These are phyloP conservation scores for Ommatoiulus sabulosus DNA, from an alignment of 2,888 invertebrate species.

Conservation along the genomic window DNA sequence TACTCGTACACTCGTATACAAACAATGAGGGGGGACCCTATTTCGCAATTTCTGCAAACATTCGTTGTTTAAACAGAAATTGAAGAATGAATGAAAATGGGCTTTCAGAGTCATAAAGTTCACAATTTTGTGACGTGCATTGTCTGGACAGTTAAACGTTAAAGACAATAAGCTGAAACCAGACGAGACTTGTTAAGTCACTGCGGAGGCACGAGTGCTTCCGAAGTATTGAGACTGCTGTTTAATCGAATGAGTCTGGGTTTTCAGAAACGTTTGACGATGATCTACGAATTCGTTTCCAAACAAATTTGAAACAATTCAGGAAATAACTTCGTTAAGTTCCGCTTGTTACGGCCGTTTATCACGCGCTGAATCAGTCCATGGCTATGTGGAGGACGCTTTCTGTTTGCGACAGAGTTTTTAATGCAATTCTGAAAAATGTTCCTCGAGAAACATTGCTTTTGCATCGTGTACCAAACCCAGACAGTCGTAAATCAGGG, in stretches of 20 bases:
- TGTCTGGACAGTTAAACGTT: no score
- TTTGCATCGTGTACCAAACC: background rate
- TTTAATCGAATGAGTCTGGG: background rate
- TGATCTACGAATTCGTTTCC: background rate
- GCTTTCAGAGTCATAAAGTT: no score
- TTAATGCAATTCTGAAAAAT: background rate
- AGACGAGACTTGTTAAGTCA: no score
- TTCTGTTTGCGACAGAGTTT: constrained; percentile 2
- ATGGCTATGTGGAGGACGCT: background rate
- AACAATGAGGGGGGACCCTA: no score
- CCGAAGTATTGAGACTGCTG: background rate
- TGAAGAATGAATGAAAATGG: no score
- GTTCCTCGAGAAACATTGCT: background rate
- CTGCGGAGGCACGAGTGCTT: no score
- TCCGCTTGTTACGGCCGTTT: background rate
- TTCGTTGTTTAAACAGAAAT: no score
- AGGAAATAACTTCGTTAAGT: background rate
- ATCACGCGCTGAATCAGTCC: background rate
- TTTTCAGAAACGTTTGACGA: background rate
- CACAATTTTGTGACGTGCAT: no score
- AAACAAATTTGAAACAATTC: background rate
- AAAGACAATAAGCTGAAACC: no score
- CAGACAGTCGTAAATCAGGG: constrained; percentile 26
- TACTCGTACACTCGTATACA: no score
- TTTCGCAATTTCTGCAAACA: no score